These are phyloP conservation scores for Etheostoma spectabile DNA, from an alignment of 2,113 vertebrate species.

Conservation along the genomic window DNA sequence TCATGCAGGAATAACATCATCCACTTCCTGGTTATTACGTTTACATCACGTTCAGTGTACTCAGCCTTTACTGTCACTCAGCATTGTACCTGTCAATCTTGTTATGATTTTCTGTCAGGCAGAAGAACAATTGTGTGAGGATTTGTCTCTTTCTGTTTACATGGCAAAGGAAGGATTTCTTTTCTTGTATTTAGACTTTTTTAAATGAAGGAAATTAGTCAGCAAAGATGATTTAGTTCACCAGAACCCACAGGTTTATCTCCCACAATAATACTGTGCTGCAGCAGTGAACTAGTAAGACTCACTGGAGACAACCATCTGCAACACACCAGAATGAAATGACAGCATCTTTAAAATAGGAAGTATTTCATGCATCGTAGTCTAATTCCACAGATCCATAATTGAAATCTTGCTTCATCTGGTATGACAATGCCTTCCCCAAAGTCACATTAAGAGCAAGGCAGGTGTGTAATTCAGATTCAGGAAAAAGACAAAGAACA, in stretches of 20 bases:
- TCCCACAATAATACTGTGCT: background rate
- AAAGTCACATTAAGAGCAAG: background rate
- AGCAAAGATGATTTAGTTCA: background rate
- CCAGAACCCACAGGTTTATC: slow-evolving; percentile 16
- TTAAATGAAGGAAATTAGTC: slow-evolving; percentile 14
- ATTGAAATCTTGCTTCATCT: background rate
- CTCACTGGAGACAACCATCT: background rate
- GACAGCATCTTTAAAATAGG: background rate
- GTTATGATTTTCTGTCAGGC: slow-evolving; percentile 25
- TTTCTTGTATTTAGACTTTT: background rate
- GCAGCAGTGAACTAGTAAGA: background rate
- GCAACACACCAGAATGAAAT: background rate
- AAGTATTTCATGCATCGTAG: background rate
- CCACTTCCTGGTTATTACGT: background rate
- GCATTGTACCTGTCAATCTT: background rate
- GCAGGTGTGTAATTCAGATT: slow-evolving; percentile 6
- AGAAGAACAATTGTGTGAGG: slow-evolving; percentile 1
- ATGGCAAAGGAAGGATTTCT: background rate
- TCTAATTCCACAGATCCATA: slow-evolving; percentile 16
- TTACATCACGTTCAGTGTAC: background rate
- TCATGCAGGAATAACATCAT: background rate
- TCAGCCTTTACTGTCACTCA: background rate
- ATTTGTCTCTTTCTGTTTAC: slow-evolving; percentile 3
- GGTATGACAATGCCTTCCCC: background rate
- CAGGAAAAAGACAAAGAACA: background rate